Percentiles rank a stretch among this genome's conserved stretches.
These are phyloP conservation scores for Columba guinea DNA, from an alignment of 2,797 vertebrate genomes.

Conservation along the genomic window DNA sequence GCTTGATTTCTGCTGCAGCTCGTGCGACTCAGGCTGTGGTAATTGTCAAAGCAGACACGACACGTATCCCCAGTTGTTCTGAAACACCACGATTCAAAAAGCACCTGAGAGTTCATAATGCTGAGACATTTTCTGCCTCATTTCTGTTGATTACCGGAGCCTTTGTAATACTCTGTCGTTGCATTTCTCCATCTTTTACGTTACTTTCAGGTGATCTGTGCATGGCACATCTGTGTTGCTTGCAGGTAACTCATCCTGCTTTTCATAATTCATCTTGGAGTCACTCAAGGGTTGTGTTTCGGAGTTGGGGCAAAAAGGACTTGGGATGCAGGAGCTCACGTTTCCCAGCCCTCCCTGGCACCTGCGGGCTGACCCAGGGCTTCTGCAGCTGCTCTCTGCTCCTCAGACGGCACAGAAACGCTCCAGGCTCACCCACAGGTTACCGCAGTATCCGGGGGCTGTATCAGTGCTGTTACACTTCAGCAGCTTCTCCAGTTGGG, in stretches of 20 bases:
- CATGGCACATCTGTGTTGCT: not conserved
- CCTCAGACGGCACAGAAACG: not conserved
- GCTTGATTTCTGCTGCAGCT: not conserved
- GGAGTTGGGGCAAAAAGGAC: not conserved
- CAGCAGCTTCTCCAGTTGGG: not conserved
- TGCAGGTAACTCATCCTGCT: not conserved
- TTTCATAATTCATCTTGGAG: not conserved
- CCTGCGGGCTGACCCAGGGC: not conserved
- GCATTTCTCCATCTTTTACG: not conserved
- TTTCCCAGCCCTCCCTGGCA: not conserved
- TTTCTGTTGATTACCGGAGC: not conserved
- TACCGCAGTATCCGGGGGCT: not conserved
- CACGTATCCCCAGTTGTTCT: not conserved
- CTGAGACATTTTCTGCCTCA: not conserved
- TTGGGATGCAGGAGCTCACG: not conserved
- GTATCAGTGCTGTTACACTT: not conserved
- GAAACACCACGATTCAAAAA: not conserved
- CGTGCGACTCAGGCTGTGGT: not conserved
- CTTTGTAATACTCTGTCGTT: not conserved
- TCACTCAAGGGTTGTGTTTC: not conserved
- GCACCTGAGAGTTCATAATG: accelerated
- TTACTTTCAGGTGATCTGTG: not conserved
- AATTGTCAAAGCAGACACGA: not conserved
- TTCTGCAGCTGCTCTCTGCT: not conserved
- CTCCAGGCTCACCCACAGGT: not conserved